Percentiles rank a stretch among this genome's conserved stretches.
Conservation (phyloP, 2,888 invertebrate species). For the Tubulanus polymorphus region DNA sequence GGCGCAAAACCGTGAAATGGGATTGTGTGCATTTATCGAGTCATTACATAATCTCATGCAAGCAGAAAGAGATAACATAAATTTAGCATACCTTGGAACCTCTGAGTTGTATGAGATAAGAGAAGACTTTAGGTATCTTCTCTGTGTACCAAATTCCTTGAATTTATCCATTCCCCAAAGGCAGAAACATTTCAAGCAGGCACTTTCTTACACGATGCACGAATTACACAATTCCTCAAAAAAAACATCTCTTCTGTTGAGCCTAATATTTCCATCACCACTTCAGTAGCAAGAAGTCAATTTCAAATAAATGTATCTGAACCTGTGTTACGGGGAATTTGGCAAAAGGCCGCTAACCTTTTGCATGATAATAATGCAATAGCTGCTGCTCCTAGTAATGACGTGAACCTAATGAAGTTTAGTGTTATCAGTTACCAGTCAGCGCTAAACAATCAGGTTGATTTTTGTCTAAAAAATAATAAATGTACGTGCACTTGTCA, state of each 20-base stretch:
- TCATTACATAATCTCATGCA: neutral
- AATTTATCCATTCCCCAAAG: no score
- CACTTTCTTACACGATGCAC: no score
- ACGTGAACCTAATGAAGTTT: neutral
- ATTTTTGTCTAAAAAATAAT: neutral
- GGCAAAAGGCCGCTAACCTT: neutral
- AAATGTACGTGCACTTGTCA: neutral
- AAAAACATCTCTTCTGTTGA: no score
- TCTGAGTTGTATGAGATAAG: neutral
- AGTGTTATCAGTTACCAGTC: no score
- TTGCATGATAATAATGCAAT: neutral
- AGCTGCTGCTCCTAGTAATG: neutral
- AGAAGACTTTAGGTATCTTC: neutral
- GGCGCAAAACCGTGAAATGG: neutral
- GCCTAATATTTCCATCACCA: no score
- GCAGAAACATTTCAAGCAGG: no score
- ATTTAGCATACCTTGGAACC: neutral
- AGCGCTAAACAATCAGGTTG: neutral
- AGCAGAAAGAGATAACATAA: neutral
- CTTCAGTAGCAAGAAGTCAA: neutral
- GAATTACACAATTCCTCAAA: no score
- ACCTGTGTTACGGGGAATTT: neutral
- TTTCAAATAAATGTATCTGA: neutral
- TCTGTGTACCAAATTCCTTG: no score
- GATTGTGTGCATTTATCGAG: neutral